Percentiles rank a stretch among this genome's conserved stretches.
Evolutionary conservation across 2,888 invertebrate genomes (phyloP).

Genomic region (Argyra leucocephala): DNA sequence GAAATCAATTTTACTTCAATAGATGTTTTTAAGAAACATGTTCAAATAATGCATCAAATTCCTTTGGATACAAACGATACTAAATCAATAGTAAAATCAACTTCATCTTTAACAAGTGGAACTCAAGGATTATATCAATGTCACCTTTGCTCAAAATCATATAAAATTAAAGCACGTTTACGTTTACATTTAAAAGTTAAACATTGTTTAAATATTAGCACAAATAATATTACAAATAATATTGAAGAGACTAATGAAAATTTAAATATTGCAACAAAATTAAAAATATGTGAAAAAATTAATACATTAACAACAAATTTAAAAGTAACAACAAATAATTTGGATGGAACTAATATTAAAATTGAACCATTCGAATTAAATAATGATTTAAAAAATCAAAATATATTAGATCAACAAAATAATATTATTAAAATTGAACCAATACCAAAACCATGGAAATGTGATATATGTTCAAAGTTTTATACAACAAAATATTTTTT

Average conservation of each 20-base stretch:
- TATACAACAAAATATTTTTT: conserved; percentile 84
- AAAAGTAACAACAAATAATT: conserved; percentile 29
- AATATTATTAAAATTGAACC: conserved; percentile 40
- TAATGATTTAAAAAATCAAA: neutral
- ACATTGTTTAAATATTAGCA: conserved; percentile 45
- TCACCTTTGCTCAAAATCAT: conserved; percentile 67
- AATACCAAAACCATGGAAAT: conserved; percentile 69
- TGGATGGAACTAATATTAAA: neutral
- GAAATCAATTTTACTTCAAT: conserved; percentile 60
- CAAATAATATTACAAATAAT: neutral
- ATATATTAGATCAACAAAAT: conserved; percentile 28
- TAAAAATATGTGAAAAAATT: conserved; percentile 18
- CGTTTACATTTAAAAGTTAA: conserved; percentile 74
- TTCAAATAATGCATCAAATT: conserved; percentile 56
- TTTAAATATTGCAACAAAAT: conserved; percentile 28
- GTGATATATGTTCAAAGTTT: conserved; percentile 72
- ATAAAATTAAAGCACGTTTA: conserved; percentile 71
- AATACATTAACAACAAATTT: neutral
- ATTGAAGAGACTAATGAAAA: conserved; percentile 9
- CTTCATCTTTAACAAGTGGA: conserved; percentile 33
- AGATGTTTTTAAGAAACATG: conserved; percentile 64
- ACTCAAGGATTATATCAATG: conserved; percentile 49
- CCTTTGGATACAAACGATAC: conserved; percentile 27
- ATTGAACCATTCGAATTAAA: neutral
- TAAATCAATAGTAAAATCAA: conserved; percentile 20